These are phyloP conservation scores for Argopecten irradians DNA, from an alignment of 1,140 invertebrate genomes.

Conservation along the genomic window DNA sequence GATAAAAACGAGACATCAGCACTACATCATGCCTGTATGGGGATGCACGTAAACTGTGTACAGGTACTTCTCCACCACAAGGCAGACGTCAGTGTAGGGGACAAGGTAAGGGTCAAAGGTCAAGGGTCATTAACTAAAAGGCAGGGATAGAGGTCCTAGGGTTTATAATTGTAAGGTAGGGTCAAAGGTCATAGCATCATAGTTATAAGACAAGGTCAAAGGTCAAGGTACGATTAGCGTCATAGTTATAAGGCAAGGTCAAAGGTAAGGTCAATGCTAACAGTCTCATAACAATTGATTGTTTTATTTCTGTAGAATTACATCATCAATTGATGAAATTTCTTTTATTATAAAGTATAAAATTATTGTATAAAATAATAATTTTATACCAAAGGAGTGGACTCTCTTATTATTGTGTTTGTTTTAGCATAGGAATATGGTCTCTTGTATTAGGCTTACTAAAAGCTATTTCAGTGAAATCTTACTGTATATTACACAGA, in stretches of 20 bases:
- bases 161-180: background rate
- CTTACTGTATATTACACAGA: conserved; percentile 55
- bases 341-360: no score
- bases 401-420: no score
- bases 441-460: no score
- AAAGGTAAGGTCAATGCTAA: no score
- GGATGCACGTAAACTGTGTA: conserved; percentile 69
- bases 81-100: conserved; percentile 64
- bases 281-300: no score
- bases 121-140: no score
- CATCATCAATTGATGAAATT: no score
- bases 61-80: conserved; percentile 63
- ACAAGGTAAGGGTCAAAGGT: conserved; percentile 61
- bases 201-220: background rate
- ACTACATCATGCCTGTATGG: conserved; percentile 72
- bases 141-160: background rate
- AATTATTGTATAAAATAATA: no score
- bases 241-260: background rate
- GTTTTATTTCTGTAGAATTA: no score
- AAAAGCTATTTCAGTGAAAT: background rate
- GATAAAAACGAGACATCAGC: conserved; percentile 69
- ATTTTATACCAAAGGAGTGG: no score
- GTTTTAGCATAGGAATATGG: no score
- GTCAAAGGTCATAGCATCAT: background rate
- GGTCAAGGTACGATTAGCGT: background rate